Percentiles rank a stretch among this genome's conserved stretches.
These are phyloP conservation scores for Ibidorhyncha struthersii DNA, from an alignment of 2,113 vertebrate species.

Conservation along the genomic window DNA sequence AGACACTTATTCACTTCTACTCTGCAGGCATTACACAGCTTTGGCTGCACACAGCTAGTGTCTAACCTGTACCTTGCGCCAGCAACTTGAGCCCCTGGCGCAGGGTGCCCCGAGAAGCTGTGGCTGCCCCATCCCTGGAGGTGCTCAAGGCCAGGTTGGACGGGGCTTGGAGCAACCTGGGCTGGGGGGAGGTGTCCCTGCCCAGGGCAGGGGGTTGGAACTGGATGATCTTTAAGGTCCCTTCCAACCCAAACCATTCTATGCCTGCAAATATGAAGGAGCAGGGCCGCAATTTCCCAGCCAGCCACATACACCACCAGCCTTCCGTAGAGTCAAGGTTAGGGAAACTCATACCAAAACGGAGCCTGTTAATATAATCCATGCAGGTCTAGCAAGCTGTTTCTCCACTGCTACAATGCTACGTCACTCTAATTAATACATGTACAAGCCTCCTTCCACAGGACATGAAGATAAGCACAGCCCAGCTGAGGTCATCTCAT, in stretches of 20 bases:
- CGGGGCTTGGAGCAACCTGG: no score
- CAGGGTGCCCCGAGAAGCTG: no score
- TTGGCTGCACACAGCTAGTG: neutral
- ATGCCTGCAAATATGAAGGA: neutral
- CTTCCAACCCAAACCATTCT: no score
- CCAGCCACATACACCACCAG: neutral
- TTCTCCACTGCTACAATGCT: neutral
- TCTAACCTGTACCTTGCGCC: neutral
- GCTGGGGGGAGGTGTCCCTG: no score
- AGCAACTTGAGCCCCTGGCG: neutral
- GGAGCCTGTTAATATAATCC: neutral
- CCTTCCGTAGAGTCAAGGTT: neutral
- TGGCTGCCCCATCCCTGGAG: no score
- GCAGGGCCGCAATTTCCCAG: neutral
- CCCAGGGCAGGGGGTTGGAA: no score
- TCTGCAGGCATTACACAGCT: neutral
- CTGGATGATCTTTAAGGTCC: no score
- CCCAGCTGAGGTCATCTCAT: neutral
- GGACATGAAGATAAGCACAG: neutral
- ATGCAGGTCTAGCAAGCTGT: fast-evolving
- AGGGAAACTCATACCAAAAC: neutral
- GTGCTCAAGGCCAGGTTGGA: no score
- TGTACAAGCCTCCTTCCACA: neutral
- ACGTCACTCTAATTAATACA: neutral
- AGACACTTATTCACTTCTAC: conserved; percentile 28